Percentiles rank a stretch among this genome's conserved stretches.
Conservation (phyloP, 2,113 vertebrate species). For the Dipodomys merriami region DNA sequence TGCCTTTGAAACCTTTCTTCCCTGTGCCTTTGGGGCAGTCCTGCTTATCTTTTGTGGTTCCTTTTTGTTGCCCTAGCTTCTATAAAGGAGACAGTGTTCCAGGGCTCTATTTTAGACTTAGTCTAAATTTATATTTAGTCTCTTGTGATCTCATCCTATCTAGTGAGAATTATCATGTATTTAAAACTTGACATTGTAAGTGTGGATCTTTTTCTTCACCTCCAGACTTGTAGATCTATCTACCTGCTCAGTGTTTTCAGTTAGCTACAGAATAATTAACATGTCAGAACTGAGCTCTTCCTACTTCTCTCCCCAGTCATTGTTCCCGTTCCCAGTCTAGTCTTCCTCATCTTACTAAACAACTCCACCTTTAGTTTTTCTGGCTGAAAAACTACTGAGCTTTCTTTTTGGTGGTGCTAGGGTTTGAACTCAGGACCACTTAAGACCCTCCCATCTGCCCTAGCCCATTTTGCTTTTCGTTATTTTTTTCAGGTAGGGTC, state of each 20-base stretch:
- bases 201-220: conserved; percentile 43
- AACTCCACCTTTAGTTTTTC: background rate
- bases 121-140: conserved; percentile 57
- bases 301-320: background rate
- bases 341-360: conserved; percentile 5
- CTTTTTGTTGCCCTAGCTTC: conserved; percentile 47
- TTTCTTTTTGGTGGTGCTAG: background rate
- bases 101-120: conserved; percentile 55
- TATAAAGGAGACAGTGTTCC: conserved; percentile 26
- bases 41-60: conserved; percentile 55
- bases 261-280: background rate
- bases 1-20: conserved; percentile 48
- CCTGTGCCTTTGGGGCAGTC: conserved; percentile 13
- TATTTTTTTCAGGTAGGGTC: no score
- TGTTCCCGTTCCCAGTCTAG: background rate
- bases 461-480: no score
- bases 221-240: background rate
- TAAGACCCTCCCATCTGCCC: no score
- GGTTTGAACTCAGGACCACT: no score
- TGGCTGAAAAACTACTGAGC: background rate
- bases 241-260: conserved; percentile 10
- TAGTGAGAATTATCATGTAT: conserved; percentile 56
- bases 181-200: conserved; percentile 58
- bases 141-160: conserved; percentile 55
- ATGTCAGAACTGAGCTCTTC: background rate